Percentiles rank a stretch among this genome's conserved stretches.
Conservation (phyloP, 2,888 invertebrate species). For the Baronia brevicornis region DNA sequence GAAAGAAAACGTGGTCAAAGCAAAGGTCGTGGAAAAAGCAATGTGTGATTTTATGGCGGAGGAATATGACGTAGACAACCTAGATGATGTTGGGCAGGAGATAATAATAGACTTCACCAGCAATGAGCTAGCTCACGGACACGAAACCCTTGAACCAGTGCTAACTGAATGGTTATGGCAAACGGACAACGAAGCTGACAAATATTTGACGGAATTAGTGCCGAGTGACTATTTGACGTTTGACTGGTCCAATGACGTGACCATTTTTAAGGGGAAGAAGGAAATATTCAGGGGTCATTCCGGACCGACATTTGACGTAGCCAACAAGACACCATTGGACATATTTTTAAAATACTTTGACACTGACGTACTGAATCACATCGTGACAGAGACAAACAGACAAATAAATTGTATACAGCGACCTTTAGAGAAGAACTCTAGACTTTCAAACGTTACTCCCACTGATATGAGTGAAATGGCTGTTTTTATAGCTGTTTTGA, state of each 20-base stretch:
- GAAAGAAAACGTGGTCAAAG: no score
- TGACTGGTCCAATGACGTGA: constrained; percentile 19
- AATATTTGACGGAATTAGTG: no score
- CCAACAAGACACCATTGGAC: constrained; percentile 15
- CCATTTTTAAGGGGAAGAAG: constrained; percentile 14
- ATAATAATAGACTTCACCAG: no score
- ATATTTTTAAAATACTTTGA: constrained; percentile 19
- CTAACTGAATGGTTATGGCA: no score
- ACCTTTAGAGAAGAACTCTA: constrained; percentile 11
- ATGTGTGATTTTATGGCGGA: no score
- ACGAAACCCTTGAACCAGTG: no score
- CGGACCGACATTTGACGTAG: constrained; percentile 22
- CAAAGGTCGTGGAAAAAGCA: no score
- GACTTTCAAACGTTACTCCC: constrained; percentile 16
- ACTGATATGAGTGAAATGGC: constrained; percentile 19
- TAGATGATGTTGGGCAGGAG: no score
- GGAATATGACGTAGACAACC: no score
- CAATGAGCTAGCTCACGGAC: no score
- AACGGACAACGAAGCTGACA: no score
- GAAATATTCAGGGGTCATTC: constrained; percentile 20
- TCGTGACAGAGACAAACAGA: constrained; percentile 19
- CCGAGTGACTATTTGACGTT: constrained; percentile 17
- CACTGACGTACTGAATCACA: no score
- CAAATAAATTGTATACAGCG: constrained; percentile 13
- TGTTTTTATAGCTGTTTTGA: constrained; percentile 20